Percentiles rank a stretch among this genome's conserved stretches.
These are phyloP conservation scores for Cyclura pinguis DNA, from an alignment of 2,797 vertebrate genomes.

Conservation along the genomic window DNA sequence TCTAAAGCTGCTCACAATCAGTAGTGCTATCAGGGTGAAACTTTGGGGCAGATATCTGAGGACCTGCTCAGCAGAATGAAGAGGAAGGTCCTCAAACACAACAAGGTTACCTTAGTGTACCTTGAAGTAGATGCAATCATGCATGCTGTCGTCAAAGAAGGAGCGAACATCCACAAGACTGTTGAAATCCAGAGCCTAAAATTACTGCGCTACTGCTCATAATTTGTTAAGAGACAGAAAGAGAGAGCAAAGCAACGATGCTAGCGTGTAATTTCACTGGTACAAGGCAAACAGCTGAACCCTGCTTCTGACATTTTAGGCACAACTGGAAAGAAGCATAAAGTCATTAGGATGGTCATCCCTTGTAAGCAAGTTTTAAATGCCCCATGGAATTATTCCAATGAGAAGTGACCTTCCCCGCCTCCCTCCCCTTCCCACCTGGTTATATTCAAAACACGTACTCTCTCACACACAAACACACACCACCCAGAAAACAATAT, in stretches of 20 bases:
- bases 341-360: not conserved
- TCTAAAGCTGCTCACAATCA: not conserved
- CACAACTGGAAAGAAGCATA: not conserved
- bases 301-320: constrained; percentile 27
- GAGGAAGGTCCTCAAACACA: not conserved
- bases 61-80: not conserved
- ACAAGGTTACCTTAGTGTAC: not conserved
- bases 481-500: constrained; percentile 25
- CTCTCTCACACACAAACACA: not conserved
- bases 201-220: not conserved
- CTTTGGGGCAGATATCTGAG: not conserved
- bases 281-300: constrained; percentile 35
- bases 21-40: not conserved
- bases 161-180: not conserved
- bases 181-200: not conserved
- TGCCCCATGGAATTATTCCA: constrained; percentile 5
- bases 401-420: constrained; percentile 44
- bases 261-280: not conserved
- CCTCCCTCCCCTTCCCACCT: not conserved
- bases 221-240: not conserved
- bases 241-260: not conserved
- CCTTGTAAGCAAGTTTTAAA: constrained; percentile 33
- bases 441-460: not conserved
- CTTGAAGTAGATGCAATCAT: not conserved
- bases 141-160: not conserved